phyloP scores from a whole-genome alignment of 2,888 invertebrate genomes.

The Cheilosia variabilis region DNA sequence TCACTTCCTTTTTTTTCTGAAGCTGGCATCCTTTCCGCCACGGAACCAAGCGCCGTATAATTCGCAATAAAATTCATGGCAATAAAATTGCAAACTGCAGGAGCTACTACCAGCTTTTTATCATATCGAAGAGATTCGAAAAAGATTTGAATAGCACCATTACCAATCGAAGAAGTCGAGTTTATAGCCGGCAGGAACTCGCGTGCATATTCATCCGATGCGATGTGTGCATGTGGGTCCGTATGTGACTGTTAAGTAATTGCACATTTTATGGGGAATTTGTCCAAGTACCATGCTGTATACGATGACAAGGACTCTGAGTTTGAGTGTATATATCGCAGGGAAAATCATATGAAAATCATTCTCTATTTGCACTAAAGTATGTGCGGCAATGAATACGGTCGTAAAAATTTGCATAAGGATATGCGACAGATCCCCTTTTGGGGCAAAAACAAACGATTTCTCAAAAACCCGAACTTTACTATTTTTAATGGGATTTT shows the following conservation, averaged over 20 bases:
- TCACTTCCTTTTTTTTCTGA: slow-evolving; percentile 25
- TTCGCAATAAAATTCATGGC: slow-evolving; percentile 73
- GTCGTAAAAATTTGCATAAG: slow-evolving; percentile 74
- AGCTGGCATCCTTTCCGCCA: slow-evolving; percentile 27
- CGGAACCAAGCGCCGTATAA: slow-evolving; percentile 73
- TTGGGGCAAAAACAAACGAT: slow-evolving; percentile 35
- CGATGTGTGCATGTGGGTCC: slow-evolving; percentile 33
- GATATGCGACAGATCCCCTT: slow-evolving; percentile 30
- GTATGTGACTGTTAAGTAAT: slow-evolving; percentile 74
- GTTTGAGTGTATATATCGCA: slow-evolving; percentile 43
- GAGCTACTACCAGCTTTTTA: slow-evolving; percentile 20
- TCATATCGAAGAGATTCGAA: slow-evolving; percentile 70
- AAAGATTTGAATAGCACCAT: slow-evolving; percentile 75
- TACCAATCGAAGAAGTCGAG: slow-evolving; percentile 71
- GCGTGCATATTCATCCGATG: slow-evolving; percentile 1
- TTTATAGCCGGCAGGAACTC: slow-evolving; percentile 59
- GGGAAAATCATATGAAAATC: slow-evolving; percentile 66
- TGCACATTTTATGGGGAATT: slow-evolving; percentile 74
- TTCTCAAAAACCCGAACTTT: slow-evolving; percentile 28
- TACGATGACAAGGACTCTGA: slow-evolving; percentile 66
- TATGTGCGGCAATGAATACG: slow-evolving; percentile 73
- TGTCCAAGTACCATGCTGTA: slow-evolving; percentile 69
- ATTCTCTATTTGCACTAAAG: slow-evolving; percentile 73
- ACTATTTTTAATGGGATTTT: slow-evolving; percentile 71
- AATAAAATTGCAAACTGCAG: slow-evolving; percentile 66